phyloP scores from a whole-genome alignment of 2,797 vertebrate species.

The Coracias cyanogaster region DNA sequence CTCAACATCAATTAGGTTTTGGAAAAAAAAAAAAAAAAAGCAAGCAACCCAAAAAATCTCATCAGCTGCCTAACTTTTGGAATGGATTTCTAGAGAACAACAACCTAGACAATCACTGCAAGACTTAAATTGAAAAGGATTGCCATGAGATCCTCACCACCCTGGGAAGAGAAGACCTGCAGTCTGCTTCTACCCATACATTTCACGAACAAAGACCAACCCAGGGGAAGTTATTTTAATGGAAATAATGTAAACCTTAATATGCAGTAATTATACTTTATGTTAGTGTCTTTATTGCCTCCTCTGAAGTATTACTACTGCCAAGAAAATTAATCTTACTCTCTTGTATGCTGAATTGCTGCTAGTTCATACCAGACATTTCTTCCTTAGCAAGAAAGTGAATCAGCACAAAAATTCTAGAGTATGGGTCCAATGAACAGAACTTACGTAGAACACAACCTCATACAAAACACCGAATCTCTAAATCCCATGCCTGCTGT shows the following conservation, averaged over 20 bases:
- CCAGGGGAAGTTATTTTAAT: background rate
- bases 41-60: background rate
- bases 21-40: background rate
- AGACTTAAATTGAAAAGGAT: background rate
- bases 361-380: background rate
- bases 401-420: background rate
- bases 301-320: background rate
- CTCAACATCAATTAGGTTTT: background rate
- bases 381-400: background rate
- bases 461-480: background rate
- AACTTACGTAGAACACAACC: background rate
- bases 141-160: background rate
- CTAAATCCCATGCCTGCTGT: background rate
- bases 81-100: background rate
- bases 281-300: background rate
- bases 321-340: background rate
- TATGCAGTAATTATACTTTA: background rate
- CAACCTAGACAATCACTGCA: background rate
- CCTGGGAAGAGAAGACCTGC: background rate
- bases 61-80: background rate
- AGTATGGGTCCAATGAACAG: background rate
- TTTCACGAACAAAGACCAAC: background rate
- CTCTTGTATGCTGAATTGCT: background rate
- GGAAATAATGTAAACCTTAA: background rate
- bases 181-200: background rate